phyloP scores from a whole-genome alignment of 2,888 invertebrate genomes.

The Agapostemon virescens region DNA sequence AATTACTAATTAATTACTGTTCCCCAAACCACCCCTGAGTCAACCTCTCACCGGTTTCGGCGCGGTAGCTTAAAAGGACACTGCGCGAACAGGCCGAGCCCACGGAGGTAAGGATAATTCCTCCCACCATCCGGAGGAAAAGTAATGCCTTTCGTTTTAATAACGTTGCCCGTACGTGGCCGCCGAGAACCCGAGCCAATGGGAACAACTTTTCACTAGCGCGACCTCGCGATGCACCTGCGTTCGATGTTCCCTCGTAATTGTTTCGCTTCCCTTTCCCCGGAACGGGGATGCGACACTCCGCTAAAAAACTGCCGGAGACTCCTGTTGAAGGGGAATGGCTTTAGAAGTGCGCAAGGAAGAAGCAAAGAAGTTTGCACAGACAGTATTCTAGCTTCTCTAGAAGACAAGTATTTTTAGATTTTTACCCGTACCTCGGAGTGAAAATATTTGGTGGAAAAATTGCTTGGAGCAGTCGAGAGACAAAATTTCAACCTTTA shows the following conservation, averaged over 20 bases:
- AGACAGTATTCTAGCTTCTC: no score
- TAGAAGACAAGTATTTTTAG: no score
- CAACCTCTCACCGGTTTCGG: conserved; percentile 42
- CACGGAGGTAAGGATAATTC: conserved; percentile 53
- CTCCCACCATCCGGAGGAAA: conserved; percentile 18
- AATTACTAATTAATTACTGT: conserved; percentile 66
- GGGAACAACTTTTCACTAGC: conserved; percentile 17
- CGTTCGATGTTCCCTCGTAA: conserved; percentile 6
- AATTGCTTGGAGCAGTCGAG: no score
- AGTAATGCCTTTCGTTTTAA: conserved; percentile 40
- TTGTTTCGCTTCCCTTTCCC: neutral
- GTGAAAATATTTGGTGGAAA: no score
- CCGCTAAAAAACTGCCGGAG: neutral
- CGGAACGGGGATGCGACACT: neutral
- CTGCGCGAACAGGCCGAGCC: conserved; percentile 13
- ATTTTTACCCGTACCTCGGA: no score
- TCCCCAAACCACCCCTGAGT: conserved; percentile 23
- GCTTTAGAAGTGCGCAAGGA: neutral
- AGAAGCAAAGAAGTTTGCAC: no score
- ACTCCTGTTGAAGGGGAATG: neutral
- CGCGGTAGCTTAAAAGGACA: conserved; percentile 52
- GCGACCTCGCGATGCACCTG: conserved; percentile 7
- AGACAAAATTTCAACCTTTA: neutral
- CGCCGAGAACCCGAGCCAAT: conserved; percentile 9
- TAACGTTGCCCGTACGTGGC: conserved; percentile 21